These are phyloP conservation scores for Lates calcarifer DNA, from an alignment of 2,113 vertebrate species.

Conservation along the genomic window DNA sequence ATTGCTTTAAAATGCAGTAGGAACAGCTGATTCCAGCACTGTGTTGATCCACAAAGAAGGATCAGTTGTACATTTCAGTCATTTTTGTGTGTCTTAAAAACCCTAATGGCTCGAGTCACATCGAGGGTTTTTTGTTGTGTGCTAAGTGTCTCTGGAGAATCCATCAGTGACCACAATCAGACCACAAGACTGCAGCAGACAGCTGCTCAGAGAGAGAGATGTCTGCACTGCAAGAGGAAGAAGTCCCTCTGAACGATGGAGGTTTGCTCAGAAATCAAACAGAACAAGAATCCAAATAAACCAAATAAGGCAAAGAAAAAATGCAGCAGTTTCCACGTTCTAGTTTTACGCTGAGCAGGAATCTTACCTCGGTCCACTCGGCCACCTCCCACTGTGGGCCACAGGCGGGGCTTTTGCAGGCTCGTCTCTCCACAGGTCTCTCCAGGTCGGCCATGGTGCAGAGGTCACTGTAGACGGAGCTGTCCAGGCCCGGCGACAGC, in stretches of 20 bases:
- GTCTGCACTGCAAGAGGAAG: background rate
- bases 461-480: constrained; percentile 96
- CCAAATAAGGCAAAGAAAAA: background rate
- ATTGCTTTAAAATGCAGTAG: background rate
- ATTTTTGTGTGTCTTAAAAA: constrained; percentile 4
- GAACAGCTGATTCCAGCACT: background rate
- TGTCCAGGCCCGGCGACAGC: constrained; percentile 96
- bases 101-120: background rate
- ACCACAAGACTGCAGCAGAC: background rate
- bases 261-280: background rate
- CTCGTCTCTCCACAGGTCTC: constrained; percentile 90
- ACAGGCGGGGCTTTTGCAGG: constrained; percentile 94
- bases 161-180: constrained; percentile 6
- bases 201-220: background rate
- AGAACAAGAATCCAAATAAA: background rate
- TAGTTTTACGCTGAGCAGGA: background rate
- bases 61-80: background rate
- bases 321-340: too few species aligned
- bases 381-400: constrained; percentile 99
- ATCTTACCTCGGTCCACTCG: constrained; percentile 94
- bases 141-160: constrained; percentile 9
- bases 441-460: constrained; percentile 92
- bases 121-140: background rate
- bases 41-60: background rate
- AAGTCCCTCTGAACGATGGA: background rate